Evolutionary conservation across 2,888 invertebrate genomes (phyloP).

Genomic region (Drosophila histrio): DNA sequence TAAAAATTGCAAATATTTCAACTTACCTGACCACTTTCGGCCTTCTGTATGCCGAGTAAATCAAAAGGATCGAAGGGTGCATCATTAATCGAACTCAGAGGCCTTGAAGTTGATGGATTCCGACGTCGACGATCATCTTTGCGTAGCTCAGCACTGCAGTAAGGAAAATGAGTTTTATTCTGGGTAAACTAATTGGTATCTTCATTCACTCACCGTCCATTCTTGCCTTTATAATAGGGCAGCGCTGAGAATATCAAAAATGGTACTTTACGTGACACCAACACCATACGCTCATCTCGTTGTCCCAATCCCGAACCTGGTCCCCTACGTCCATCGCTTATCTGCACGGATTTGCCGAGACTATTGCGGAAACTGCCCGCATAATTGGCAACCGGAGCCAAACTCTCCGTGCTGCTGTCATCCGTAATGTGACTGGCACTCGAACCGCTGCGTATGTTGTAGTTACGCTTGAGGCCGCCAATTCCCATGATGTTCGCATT

Average conservation of each 20-base stretch:
- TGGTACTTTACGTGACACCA: slow-evolving; percentile 92
- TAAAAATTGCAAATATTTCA: not conserved
- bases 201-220: slow-evolving; percentile 85
- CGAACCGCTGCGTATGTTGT: slow-evolving; percentile 78
- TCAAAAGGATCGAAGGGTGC: slow-evolving; percentile 92
- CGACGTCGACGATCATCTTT: slow-evolving; percentile 91
- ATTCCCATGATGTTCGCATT: slow-evolving; percentile 50
- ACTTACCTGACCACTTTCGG: slow-evolving; percentile 93
- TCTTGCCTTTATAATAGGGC: slow-evolving; percentile 90
- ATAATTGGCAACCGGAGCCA: slow-evolving; percentile 85
- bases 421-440: slow-evolving; percentile 82
- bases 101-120: slow-evolving; percentile 92
- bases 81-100: slow-evolving; percentile 93
- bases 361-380: slow-evolving; percentile 75
- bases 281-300: slow-evolving; percentile 90
- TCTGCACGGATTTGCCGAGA: slow-evolving; percentile 81
- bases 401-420: slow-evolving; percentile 92
- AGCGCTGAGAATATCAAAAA: slow-evolving; percentile 94
- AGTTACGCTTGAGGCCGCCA: slow-evolving; percentile 75
- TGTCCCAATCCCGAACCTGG: slow-evolving; percentile 88
- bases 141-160: slow-evolving; percentile 87
- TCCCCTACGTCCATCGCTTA: slow-evolving; percentile 83
- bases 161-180: not conserved
- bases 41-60: slow-evolving; percentile 91
- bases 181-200: not conserved